A percentile compares a stretch with the other conserved stretches of the same genome.
Evolutionary conservation across 2,888 invertebrate species (phyloP).

Genomic region (Endomychus coccineus): DNA sequence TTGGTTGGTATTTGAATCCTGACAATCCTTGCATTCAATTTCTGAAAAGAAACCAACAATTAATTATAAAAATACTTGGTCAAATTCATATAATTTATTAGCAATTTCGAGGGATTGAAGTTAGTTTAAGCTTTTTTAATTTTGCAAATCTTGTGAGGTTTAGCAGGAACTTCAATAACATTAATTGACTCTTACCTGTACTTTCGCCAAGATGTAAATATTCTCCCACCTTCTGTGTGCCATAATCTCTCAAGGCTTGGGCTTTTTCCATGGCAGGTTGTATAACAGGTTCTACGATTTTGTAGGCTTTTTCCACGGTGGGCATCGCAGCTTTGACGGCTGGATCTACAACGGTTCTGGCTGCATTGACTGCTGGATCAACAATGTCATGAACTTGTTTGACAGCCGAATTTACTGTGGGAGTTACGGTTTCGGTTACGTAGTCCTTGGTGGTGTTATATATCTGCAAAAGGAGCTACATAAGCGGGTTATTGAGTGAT

Average conservation of each 20-base stretch:
- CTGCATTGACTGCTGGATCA: conserved; percentile 29
- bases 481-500: conserved; percentile 22
- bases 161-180: too few species aligned
- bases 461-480: conserved; percentile 40
- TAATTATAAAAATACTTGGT: too few species aligned
- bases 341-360: conserved; percentile 30
- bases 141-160: too few species aligned
- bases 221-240: conserved; percentile 34
- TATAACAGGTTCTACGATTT: conserved; percentile 28
- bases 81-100: too few species aligned
- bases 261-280: conserved; percentile 32
- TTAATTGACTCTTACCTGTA: conserved; percentile 12
- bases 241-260: conserved; percentile 32
- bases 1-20: too few species aligned
- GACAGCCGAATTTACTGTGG: conserved; percentile 30
- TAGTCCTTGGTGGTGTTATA: conserved; percentile 41
- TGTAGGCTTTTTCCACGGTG: conserved; percentile 28
- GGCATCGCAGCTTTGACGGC: conserved; percentile 34
- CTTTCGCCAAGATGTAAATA: conserved; percentile 22
- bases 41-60: too few species aligned
- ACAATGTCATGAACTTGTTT: conserved; percentile 26
- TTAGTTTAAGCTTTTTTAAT: too few species aligned
- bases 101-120: too few species aligned
- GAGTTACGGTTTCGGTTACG: conserved; percentile 35
- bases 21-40: too few species aligned